phyloP scores from a whole-genome alignment of 2,113 vertebrate species.

The Protobothrops flavoviridis region DNA sequence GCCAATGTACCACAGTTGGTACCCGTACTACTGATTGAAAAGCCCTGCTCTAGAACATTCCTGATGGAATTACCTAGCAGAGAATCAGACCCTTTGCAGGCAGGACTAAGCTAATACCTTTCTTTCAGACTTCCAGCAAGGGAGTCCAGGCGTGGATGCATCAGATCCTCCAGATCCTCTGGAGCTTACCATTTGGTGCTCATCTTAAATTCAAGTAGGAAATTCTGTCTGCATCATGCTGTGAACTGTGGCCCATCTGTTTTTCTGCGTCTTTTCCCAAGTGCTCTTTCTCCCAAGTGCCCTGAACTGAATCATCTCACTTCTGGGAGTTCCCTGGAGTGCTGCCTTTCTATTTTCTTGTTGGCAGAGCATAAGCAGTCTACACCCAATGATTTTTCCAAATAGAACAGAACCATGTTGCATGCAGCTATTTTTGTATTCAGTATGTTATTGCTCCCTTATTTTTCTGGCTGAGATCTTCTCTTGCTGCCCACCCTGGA shows the following conservation, averaged over 20 bases:
- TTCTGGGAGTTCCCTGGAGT: neutral
- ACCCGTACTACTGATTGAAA: too few species aligned
- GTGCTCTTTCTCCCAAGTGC: neutral
- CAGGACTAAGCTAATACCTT: neutral
- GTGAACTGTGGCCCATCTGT: neutral
- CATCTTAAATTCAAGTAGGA: neutral
- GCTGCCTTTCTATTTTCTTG: neutral
- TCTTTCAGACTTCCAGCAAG: neutral
- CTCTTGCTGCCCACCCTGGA: neutral
- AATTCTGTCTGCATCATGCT: neutral
- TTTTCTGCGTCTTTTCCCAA: neutral
- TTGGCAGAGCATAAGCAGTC: neutral
- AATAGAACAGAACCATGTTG: neutral
- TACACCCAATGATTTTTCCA: neutral
- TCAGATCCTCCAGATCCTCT: neutral
- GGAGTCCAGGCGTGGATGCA: neutral
- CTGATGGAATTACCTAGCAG: neutral
- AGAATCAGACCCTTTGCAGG: neutral
- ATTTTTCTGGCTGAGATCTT: neutral
- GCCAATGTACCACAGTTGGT: too few species aligned
- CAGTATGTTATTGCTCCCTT: neutral
- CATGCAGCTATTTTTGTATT: neutral
- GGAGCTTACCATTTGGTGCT: neutral
- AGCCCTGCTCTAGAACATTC: neutral
- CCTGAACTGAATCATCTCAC: neutral